Base-by-base conservation (phyloP, 1,140 invertebrate genomes). In the Cyrtorhinus lividipennis region DNA sequence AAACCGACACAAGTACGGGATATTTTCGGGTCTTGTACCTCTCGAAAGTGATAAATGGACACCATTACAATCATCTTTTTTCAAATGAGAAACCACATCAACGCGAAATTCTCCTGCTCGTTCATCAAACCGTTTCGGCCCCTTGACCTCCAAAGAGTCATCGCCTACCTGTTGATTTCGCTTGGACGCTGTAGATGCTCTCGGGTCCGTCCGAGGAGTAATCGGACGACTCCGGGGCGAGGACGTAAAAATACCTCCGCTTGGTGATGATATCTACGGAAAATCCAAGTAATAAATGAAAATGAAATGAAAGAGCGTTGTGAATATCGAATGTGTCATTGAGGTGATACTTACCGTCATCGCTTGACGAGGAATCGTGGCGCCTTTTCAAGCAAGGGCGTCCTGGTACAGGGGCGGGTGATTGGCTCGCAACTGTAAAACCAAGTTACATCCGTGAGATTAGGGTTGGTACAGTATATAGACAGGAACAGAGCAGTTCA, bases 111-210 rank as follows among this genome's bases (percentile, higher is more conserved):
- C n/a, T n/a, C n/a, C n/a, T n/a, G n/a, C n/a, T n/a, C n/a, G n/a
- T n/a, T n/a, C n/a, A n/a, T n/a, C n/a, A n/a, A n/a, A n/a, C n/a
- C n/a, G n/a, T n/a, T n/a, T n/a, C n/a, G n/a, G n/a, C n/a, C n/a
- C n/a, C n/a, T n/a, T n/a, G n/a, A n/a, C n/a, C n/a, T n/a, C n/a
- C n/a, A n/a, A n/a, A n/a, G n/a, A n/a, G n/a, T n/a, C n/a, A n/a
- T n/a, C n/a, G 20, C 38, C 20, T 26, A 62, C 61, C 61, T 62
- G 61, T 62, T 22, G 61, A 53, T 24, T 56, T 48, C 3, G 24
- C 61, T 62, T 62, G 61, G 2, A 46, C 25, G 25, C 61, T 62
- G 45, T 62, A 53, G 8, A 62, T 45, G 25, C 44, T 53, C 30
- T 62, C 61, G 12, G 61, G 30, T 13, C 48, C 61, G 22, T 62